Base-by-base conservation (phyloP, 2,113 vertebrate species). In the Theropithecus gelada region DNA sequence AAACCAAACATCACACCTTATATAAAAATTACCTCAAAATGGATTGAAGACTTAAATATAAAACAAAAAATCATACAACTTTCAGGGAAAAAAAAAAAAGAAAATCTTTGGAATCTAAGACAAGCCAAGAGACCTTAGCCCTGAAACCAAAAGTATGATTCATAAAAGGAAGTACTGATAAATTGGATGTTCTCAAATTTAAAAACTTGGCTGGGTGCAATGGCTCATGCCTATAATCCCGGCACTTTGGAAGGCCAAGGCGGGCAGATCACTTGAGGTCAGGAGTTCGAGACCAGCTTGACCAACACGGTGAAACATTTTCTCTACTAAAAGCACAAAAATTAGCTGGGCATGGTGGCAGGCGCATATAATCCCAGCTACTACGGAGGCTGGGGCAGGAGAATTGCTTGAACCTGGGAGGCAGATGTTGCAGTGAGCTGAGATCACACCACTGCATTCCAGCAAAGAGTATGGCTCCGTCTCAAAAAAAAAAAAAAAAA, bases 61-160 rank as follows among this genome's bases (percentile, higher is more conserved):
- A 89, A 43, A 79, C 22, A 80, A 6, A 81, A 90, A 80, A 59
- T 25, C 23, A 59, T 0, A 59, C 10, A 93, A 79, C 22, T 61
- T 96, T 59, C n/a, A 89, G 78, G 7, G 35, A 50, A 38, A 85
- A 50, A 50, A 48, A 66, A 30, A 85, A 78, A 0, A 70, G 14
- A 96, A 86, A 73, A 82, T 78, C 61, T 79, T 72, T 10, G 43
- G 48, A 72, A 87, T n/a, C 43, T 72, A 64, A 10, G 13, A 78
- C 27, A 59, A 83, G 40, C 38, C 78, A 45, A 88, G 20, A 83
- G 27, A 16, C 55, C 35, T 59, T 59, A 90, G 64, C 73, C 35
- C 87, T 94, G 66, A 93, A 12, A 90, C 32, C 40, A 27, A 85
- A 88, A 92, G 12, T 82, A 66, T 88, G 90, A 75, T 48, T 75